A percentile compares a stretch with the other conserved stretches of the same genome.
phyloP scores from a whole-genome alignment of 2,888 invertebrate species.

The Oligia fasciuncula region DNA sequence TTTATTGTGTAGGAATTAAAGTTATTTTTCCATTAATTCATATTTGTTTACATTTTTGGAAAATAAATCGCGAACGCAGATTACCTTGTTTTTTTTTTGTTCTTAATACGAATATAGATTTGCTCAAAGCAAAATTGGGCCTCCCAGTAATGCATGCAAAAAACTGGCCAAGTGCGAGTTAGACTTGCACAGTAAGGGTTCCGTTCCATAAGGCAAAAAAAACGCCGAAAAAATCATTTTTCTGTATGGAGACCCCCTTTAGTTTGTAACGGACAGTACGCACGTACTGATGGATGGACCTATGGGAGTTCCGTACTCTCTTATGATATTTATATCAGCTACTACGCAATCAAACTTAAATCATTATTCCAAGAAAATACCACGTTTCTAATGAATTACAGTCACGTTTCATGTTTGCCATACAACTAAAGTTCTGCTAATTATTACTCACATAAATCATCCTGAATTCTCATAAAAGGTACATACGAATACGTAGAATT shows the following conservation, averaged over 20 bases:
- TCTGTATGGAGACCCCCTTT: not conserved
- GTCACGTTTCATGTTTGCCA: not conserved
- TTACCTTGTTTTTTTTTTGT: not conserved
- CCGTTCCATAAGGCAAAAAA: not conserved
- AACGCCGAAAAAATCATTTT: not conserved
- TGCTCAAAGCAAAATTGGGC: not conserved
- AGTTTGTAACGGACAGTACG: too few relatives aligned
- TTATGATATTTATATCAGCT: too few relatives aligned
- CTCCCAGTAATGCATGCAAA: not conserved
- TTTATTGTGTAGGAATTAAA: too few relatives aligned
- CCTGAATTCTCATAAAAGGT: constrained; percentile 8
- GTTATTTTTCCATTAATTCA: too few relatives aligned
- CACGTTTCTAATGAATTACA: not conserved
- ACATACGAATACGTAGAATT: constrained; percentile 18
- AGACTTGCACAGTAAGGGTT: not conserved
- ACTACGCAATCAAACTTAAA: not conserved
- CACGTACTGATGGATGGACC: too few relatives aligned
- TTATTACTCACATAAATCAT: not conserved
- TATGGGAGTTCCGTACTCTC: too few relatives aligned
- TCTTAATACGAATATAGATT: not conserved
- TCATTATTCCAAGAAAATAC: not conserved
- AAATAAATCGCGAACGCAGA: too few relatives aligned
- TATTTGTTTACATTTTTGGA: too few relatives aligned
- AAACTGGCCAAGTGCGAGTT: not conserved
- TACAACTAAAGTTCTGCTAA: not conserved